Evolutionary conservation across 2,888 invertebrate genomes (phyloP), one percentile per base, ranked within the genome.

Genomic region (Portevinia maculata): DNA sequence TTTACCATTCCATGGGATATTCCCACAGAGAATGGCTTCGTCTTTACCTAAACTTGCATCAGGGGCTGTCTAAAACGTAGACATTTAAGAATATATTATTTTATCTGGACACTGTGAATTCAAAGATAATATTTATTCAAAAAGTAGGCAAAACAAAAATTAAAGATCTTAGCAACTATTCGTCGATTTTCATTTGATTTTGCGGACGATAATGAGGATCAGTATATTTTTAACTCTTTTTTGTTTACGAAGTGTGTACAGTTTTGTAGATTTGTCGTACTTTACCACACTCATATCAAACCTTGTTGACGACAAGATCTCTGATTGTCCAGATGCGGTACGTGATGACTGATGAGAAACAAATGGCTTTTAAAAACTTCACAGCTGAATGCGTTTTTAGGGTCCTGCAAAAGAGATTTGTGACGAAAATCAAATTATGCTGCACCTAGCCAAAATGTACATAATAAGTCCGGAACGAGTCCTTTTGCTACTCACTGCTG

Each of bases 391-490:
- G 17, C n/a, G 6, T 9, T 50, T 57, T 52, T 11, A 79, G 79
- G 62, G 44, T 50, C 6, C 11, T 7, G 76, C 52, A 24, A 64
- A 50, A 41, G 70, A 70, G 32, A 21, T 57, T 21, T 91, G 91
- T 85, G 89, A 90, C 81, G 90, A 90, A 84, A 91, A 92, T 84
- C 88, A 89, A 70, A 83, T 93, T 41, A 88, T 93, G 85, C 84
- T 89, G 65, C 91, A 91, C 85, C 87, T 93, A 79, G 92, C 92
- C 0, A 90, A 91, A 67, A 87, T 92, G 52, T 91, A 92, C 86
- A 90, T 91, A 4, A 91, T 91, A 13, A 92, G 91, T 87, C 93
- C 93, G 0, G 93, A 93, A 86, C 90, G 91, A 39, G 91, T 93
- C 70, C 87, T 93, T 1, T 87, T 90, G 74, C 85, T 92, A 32